A percentile compares a stretch with the other conserved stretches of the same genome.
Evolutionary conservation across 2,888 invertebrate species (phyloP).

Genomic region (Netelia virgata): DNA sequence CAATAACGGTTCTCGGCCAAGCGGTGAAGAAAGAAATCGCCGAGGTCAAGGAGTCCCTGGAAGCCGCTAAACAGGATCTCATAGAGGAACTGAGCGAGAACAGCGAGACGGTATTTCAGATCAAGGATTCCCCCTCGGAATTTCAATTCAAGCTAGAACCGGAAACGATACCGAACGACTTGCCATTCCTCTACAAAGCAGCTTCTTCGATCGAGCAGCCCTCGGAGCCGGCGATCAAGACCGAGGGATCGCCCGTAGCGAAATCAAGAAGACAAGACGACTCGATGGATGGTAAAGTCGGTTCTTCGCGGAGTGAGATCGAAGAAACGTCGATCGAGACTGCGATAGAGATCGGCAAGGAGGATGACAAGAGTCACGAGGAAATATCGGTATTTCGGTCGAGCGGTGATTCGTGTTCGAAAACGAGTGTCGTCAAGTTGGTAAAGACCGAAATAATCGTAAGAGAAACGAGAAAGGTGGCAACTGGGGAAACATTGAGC

Average conservation of each 20-base stretch:
- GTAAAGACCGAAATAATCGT: constrained; percentile 64
- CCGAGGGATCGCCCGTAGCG: constrained; percentile 73
- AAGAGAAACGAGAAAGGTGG: constrained; percentile 72
- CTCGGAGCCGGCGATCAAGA: constrained; percentile 62
- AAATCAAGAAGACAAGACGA: constrained; percentile 73
- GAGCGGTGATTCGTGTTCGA: constrained; percentile 73
- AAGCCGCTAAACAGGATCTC: constrained; percentile 90
- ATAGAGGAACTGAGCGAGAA: constrained; percentile 89
- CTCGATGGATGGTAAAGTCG: constrained; percentile 71
- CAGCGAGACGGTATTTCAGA: constrained; percentile 85
- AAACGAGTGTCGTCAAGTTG: constrained; percentile 69
- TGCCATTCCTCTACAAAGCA: constrained; percentile 85
- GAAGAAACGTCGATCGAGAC: constrained; percentile 47
- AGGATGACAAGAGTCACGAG: constrained; percentile 66
- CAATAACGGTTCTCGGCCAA: constrained; percentile 82
- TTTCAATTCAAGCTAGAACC: constrained; percentile 89
- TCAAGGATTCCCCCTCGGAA: constrained; percentile 90
- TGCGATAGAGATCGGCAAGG: constrained; percentile 65
- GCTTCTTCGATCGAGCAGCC: constrained; percentile 81
- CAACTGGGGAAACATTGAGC: constrained; percentile 70
- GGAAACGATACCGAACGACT: constrained; percentile 88
- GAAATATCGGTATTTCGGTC: constrained; percentile 72
- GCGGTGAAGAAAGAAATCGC: constrained; percentile 90
- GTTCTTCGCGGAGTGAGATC: constrained; percentile 53
- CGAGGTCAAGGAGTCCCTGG: constrained; percentile 90